Percentiles rank a stretch among this genome's conserved stretches.
These are phyloP conservation scores for Panurus biarmicus DNA, from an alignment of 2,113 vertebrate species.

Conservation along the genomic window DNA sequence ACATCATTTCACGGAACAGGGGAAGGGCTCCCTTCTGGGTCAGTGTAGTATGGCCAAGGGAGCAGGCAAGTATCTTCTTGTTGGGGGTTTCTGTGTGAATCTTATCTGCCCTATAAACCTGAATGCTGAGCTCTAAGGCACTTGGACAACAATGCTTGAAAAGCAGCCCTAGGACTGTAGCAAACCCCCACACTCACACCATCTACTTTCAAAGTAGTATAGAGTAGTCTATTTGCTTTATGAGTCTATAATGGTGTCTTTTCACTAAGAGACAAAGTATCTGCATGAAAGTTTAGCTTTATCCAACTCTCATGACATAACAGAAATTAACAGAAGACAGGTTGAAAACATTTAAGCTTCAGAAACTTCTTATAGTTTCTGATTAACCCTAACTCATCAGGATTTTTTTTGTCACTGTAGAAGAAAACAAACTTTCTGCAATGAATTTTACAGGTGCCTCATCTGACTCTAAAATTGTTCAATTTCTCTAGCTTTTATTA, in stretches of 20 bases:
- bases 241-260: neutral
- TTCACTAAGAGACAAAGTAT: neutral
- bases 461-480: neutral
- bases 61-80: neutral
- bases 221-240: neutral
- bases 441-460: neutral
- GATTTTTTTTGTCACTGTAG: neutral
- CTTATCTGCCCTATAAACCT: neutral
- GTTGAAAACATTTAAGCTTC: neutral
- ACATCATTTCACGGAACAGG: neutral
- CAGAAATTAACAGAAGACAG: neutral
- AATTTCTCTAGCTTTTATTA: neutral
- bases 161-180: neutral
- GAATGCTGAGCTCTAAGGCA: neutral
- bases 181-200: neutral
- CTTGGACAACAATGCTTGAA: neutral
- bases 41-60: fast-evolving
- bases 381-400: neutral
- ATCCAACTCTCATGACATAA: neutral
- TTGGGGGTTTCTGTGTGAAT: neutral
- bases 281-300: neutral
- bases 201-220: neutral
- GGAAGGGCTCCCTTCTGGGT: neutral
- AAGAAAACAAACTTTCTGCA: neutral
- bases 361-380: neutral